Evolutionary conservation across 2,113 vertebrate species (phyloP), one percentile per base, ranked within the genome.

Genomic region (Murina feae): DNA sequence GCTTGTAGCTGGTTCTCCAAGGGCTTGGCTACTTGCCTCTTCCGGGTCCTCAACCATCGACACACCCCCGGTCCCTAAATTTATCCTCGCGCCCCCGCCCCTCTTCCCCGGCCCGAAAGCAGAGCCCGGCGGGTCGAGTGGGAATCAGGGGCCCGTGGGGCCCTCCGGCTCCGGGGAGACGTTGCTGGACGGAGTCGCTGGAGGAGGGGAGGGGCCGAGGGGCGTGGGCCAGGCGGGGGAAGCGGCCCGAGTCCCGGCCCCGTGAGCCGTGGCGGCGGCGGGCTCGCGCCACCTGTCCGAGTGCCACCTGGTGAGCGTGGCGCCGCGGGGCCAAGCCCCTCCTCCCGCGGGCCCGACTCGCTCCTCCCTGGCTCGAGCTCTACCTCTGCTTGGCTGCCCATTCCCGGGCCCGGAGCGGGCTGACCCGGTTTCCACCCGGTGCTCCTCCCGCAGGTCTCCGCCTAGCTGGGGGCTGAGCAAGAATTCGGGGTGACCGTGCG

Each of bases 301-400:
- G 75, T 93, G 98, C 98, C 99, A 99, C 99, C 99, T 99, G 99
- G 99, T 98, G 98, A 98, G 94, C 98, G 98, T 83, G 93, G 86
- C 93, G 92, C 97, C 9, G 80, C 80, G 69, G 94, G 95, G 78
- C 94, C 91, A 49, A 72, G 75, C 96, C 89, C 95, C 96, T 97
- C 95, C 96, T 82, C 95, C 95, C 51, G 37, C 39, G 63, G 51
- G 84, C 69, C 37, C 10, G 28, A 47, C 74, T 53, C 47, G 23
- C 76, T 49, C 90, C 95, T 83, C 91, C 81, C 82, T 0, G 30
- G 66, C 90, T 11, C 2, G 13, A 21, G 37, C 63, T 11, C 85
- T 65, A 47, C 42, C 80, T 85, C 69, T 32, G 30, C 74, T 65
- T 3, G 16, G 80, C 80, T 23, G 83, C 89, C 66, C 35, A 53